Evolutionary conservation across 2,113 vertebrate genomes (phyloP).

Genomic region (Pedionomus torquatus): DNA sequence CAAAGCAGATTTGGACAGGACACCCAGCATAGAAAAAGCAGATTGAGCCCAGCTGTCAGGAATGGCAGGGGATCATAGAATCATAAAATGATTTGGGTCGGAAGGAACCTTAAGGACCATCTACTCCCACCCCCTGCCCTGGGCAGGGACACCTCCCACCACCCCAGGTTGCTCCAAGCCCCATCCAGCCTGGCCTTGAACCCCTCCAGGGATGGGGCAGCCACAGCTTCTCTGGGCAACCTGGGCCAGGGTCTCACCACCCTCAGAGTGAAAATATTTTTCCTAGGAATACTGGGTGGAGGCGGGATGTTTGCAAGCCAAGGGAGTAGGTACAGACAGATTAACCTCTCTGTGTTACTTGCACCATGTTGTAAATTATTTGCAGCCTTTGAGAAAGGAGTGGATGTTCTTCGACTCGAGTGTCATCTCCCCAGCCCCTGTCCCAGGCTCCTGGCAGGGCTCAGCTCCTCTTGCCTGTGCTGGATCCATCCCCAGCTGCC

Average conservation of each 20-base stretch:
- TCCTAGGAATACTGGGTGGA: background rate
- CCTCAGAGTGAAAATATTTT: background rate
- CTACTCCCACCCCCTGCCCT: background rate
- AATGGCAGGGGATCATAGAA: background rate
- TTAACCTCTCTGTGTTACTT: background rate
- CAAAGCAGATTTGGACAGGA: background rate
- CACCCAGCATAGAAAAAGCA: background rate
- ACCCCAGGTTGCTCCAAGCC: background rate
- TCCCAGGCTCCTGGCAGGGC: background rate
- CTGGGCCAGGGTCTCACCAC: background rate
- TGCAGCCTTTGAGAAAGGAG: background rate
- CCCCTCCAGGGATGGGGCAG: background rate
- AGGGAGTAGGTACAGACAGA: background rate
- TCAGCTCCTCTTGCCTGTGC: background rate
- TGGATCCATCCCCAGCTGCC: background rate
- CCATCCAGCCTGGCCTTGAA: background rate
- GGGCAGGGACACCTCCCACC: background rate
- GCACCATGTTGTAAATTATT: background rate
- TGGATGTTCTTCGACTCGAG: background rate
- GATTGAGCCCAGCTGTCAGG: background rate
- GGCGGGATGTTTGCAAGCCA: background rate
- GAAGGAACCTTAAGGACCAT: background rate
- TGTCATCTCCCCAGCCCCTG: too few relatives aligned
- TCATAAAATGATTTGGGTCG: background rate
- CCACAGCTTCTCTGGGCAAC: background rate